Percentiles rank a stretch among this genome's conserved stretches.
Evolutionary conservation across 2,113 vertebrate species (phyloP).

Genomic region (Phocoena phocoena): DNA sequence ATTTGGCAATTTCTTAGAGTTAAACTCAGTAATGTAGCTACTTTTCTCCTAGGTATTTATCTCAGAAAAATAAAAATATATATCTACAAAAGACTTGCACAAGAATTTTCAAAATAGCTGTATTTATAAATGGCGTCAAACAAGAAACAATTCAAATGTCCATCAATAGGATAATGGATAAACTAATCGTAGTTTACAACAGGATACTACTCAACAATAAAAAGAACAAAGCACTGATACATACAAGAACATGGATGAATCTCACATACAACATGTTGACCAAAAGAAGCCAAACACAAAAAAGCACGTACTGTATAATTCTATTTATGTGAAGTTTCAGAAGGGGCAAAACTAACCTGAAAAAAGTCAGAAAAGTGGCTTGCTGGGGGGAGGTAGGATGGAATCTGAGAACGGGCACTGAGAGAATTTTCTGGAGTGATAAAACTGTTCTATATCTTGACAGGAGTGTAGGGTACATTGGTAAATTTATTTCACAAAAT

Average conservation of each 20-base stretch:
- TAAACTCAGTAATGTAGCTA: no score
- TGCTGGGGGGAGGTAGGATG: background rate
- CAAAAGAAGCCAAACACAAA: background rate
- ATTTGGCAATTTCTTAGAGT: background rate
- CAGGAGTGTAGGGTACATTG: background rate
- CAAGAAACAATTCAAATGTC: conserved; percentile 1
- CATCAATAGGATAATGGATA: background rate
- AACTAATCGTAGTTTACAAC: background rate
- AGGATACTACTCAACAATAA: background rate
- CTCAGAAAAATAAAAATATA: background rate
- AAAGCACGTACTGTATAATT: background rate
- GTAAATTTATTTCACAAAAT: background rate
- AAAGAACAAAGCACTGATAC: background rate
- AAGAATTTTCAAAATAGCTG: background rate
- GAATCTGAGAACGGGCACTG: background rate
- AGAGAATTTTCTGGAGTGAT: background rate
- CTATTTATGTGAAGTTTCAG: background rate
- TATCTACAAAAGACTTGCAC: background rate
- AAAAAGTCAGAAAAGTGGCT: background rate
- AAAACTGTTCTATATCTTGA: background rate
- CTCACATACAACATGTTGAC: background rate
- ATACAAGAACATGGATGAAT: background rate
- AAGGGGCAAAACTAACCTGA: background rate
- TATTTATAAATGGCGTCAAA: background rate
- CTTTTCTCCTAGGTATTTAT: background rate